Percentiles rank a stretch among this genome's conserved stretches.
phyloP scores from a whole-genome alignment of 2,888 invertebrate genomes.

The Panzeria rudis region DNA sequence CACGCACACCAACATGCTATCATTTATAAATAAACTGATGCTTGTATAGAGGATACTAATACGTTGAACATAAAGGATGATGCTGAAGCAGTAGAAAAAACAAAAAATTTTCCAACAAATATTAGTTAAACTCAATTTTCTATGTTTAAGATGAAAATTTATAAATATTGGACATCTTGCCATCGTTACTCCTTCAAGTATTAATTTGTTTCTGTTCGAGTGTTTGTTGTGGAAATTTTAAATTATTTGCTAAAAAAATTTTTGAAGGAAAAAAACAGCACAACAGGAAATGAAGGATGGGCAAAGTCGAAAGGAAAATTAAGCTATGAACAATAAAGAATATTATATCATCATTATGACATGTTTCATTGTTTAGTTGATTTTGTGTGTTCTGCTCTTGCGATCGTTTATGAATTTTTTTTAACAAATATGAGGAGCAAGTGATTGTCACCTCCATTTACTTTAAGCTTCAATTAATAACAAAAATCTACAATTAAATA shows the following conservation, averaged over 20 bases:
- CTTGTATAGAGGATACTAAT: not conserved
- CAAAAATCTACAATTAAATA: not conserved
- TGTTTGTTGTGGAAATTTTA: slow-evolving; percentile 19
- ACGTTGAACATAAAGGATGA: slow-evolving; percentile 18
- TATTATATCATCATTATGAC: too few species aligned
- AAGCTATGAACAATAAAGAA: too few species aligned
- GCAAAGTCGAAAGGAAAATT: not conserved
- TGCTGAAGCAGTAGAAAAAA: not conserved
- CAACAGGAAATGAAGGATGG: slow-evolving; percentile 37
- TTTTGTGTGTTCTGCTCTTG: not conserved
- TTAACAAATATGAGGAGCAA: not conserved
- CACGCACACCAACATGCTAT: not conserved
- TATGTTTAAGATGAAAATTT: slow-evolving; percentile 9
- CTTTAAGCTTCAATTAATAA: not conserved
- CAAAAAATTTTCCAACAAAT: slow-evolving; percentile 34
- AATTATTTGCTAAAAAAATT: slow-evolving; percentile 40
- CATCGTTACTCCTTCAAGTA: not conserved
- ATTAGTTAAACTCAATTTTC: slow-evolving; percentile 46
- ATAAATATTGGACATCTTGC: not conserved
- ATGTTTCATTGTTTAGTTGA: slow-evolving; percentile 36
- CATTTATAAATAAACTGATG: not conserved
- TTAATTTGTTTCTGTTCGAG: not conserved
- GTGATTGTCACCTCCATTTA: too few species aligned
- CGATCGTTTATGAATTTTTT: not conserved
- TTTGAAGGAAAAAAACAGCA: not conserved